Conservation (phyloP, 2,888 invertebrate genomes). For the Xestia sexstrigata region DNA sequence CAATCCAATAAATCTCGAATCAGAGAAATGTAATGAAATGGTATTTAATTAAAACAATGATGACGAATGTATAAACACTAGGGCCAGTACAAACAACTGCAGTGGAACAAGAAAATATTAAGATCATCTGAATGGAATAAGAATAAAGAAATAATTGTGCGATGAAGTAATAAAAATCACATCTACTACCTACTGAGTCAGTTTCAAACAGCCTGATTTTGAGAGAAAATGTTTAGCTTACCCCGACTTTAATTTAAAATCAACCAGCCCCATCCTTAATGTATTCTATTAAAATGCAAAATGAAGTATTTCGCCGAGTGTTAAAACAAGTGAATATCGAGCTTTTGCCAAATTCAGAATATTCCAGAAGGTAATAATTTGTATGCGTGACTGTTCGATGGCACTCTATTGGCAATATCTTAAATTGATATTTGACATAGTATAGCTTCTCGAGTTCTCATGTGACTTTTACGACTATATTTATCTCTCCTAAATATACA, state of each 20-base stretch:
- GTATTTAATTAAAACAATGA: conserved; percentile 28
- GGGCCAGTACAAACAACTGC: not conserved
- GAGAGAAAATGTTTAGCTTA: conserved; percentile 51
- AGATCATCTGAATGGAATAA: not conserved
- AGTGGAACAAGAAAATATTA: not conserved
- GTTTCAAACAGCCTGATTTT: conserved; percentile 26
- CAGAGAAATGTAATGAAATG: conserved; percentile 1
- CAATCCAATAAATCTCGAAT: conserved; percentile 8
- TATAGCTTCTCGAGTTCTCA: conserved; percentile 69
- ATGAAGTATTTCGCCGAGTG: conserved; percentile 59
- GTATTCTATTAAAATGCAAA: conserved; percentile 68
- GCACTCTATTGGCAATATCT: conserved; percentile 77
- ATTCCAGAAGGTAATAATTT: conserved; percentile 64
- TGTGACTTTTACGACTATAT: conserved; percentile 79
- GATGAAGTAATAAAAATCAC: conserved; percentile 22
- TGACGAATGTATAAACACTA: not conserved
- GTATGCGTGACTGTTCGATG: conserved; percentile 62
- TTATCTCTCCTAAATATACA: conserved; percentile 76
- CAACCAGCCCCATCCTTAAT: conserved; percentile 53
- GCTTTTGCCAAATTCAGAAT: conserved; percentile 54
- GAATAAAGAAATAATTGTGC: not conserved
- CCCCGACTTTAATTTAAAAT: conserved; percentile 63
- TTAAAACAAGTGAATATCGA: conserved; percentile 64
- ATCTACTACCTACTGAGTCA: conserved; percentile 21
- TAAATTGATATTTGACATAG: conserved; percentile 84